Percentiles rank a stretch among this genome's conserved stretches.
Conservation (phyloP, 1,140 invertebrate species). For the Intoshia linei region DNA sequence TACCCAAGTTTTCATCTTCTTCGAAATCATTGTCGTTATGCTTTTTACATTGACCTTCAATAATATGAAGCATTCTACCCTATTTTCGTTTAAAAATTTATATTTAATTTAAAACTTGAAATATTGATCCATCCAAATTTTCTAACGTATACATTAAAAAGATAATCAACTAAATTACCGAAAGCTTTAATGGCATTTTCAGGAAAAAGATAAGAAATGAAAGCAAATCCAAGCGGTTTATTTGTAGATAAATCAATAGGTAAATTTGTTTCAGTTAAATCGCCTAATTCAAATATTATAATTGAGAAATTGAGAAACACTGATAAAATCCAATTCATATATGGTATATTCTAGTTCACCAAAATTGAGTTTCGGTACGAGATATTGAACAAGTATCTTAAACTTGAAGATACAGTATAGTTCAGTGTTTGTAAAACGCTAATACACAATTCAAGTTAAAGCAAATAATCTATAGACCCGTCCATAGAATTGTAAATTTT, state of each 20-base stretch:
- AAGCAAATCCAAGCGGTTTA: slow-evolving; percentile 64
- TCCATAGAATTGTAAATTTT: too few species aligned
- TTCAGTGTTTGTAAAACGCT: neutral
- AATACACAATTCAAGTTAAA: neutral
- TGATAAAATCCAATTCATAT: slow-evolving; percentile 2
- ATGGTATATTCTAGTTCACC: neutral
- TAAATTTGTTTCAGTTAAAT: slow-evolving; percentile 48
- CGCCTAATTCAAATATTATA: slow-evolving; percentile 28
- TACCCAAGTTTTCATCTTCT: too few species aligned
- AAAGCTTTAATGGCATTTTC: slow-evolving; percentile 70
- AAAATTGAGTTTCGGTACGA: neutral
- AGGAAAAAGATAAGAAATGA: slow-evolving; percentile 62
- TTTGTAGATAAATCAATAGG: slow-evolving; percentile 51
- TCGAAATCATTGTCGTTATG: slow-evolving; percentile 16
- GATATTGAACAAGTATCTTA: neutral
- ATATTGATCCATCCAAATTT: slow-evolving; percentile 49
- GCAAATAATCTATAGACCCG: too few species aligned
- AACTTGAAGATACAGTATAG: neutral
- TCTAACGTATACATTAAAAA: too few species aligned
- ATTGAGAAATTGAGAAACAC: neutral
- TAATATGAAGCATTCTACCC: slow-evolving; percentile 60
- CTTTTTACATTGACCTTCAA: slow-evolving; percentile 45
- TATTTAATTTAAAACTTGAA: slow-evolving; percentile 28
- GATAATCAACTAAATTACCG: too few species aligned
- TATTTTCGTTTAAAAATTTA: slow-evolving; percentile 8